Base-by-base conservation (phyloP, 2,888 invertebrate genomes). In the Dynastes tityus region DNA sequence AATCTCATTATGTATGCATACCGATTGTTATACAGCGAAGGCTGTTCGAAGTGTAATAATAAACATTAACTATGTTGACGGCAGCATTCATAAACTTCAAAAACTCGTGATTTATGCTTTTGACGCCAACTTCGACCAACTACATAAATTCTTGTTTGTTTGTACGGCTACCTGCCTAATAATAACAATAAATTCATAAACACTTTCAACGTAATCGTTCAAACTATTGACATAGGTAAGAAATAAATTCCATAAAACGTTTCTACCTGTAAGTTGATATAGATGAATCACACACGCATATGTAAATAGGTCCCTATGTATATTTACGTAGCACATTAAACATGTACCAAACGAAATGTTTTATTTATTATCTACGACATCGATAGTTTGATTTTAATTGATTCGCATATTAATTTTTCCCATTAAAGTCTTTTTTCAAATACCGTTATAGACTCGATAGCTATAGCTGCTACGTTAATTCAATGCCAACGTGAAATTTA, bases 151-250 rank as follows among this genome's bases (percentile, higher is more conserved):
- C 71, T 71, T 55, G 58, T 55, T 71, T 37, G 40, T 55, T 71
- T 73, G 58, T 53, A 58, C 22, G 37, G 37, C 71, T 55, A 70
- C 53, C 70, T 53, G 29, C 27, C n/a, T 70, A 70, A 29, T 58
- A 55, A 71, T 58, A 37, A 58, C 58, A 61, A 71, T 71, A 71
- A 58, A 71, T 71, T 71, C 40, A 53, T 29, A n/a, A 51, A 70
- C 27, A 11, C 2, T 63, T 32, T 63, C 29, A 13, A 49, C 2
- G 51, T 45, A 55, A 58, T 58, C 29, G 49, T 58, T 71, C n/a
- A 71, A 71, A 71, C 16, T 58, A 53, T 51, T 53, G 51, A 51
- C 68, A 68, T 32, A 32, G 11, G 13, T 9, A 11, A 63, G 32
- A 29, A 27, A 63, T 63, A 63, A 63, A 63, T 32, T 32, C 63